A percentile compares a stretch with the other conserved stretches of the same genome.
These are phyloP conservation scores for Sciurus carolinensis DNA, from an alignment of 2,797 vertebrate genomes.

Conservation along the genomic window DNA sequence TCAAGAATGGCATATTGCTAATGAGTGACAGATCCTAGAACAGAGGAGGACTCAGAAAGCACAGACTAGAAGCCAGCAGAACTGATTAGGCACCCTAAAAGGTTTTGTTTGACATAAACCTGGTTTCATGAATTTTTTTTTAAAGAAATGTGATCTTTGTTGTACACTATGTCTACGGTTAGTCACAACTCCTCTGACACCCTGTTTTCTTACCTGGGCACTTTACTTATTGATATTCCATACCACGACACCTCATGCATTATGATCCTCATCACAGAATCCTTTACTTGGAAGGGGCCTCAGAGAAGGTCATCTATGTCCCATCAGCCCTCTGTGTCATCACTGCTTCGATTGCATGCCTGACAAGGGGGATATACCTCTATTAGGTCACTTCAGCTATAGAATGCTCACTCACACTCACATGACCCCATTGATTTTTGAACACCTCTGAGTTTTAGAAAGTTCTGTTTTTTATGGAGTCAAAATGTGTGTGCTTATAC, in stretches of 20 bases:
- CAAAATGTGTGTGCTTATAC: background rate
- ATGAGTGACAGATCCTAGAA: background rate
- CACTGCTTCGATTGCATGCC: background rate
- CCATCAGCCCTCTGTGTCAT: background rate
- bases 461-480: background rate
- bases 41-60: background rate
- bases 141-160: background rate
- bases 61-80: background rate
- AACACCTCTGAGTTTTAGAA: background rate
- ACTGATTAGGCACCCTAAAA: background rate
- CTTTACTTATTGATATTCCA: background rate
- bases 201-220: background rate
- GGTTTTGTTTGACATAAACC: background rate
- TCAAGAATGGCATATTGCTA: too few relatives aligned
- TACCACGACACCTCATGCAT: background rate
- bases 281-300: background rate
- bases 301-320: background rate
- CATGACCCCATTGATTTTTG: background rate
- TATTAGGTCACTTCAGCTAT: too few relatives aligned
- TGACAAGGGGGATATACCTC: rapidly evolving
- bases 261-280: background rate
- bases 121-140: background rate
- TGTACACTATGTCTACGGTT: background rate
- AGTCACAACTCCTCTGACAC: background rate
- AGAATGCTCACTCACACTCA: background rate